Evolutionary conservation across 2,888 invertebrate species (phyloP).

Genomic region (Stenchaetothrips biformis): DNA sequence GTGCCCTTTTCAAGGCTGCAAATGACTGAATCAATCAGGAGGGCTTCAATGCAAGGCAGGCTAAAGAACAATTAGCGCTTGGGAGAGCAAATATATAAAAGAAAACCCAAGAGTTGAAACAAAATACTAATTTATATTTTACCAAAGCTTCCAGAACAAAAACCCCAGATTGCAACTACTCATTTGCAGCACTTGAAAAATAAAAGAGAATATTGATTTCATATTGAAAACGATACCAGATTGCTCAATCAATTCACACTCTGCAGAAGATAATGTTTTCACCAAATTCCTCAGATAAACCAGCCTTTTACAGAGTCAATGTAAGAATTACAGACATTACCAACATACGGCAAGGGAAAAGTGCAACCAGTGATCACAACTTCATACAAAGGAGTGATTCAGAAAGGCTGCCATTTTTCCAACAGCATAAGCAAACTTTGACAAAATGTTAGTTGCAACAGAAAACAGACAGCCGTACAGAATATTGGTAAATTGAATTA

Average conservation of each 20-base stretch:
- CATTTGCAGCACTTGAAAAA: slow-evolving; percentile 29
- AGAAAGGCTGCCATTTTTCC: neutral
- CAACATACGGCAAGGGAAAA: slow-evolving; percentile 21
- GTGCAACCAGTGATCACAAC: slow-evolving; percentile 36
- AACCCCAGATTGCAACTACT: slow-evolving; percentile 28
- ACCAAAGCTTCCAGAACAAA: slow-evolving; percentile 35
- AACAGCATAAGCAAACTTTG: slow-evolving; percentile 31
- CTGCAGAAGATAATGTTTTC: neutral
- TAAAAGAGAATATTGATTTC: slow-evolving; percentile 33
- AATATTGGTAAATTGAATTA: neutral
- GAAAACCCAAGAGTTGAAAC: slow-evolving; percentile 30
- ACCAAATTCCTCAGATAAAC: slow-evolving; percentile 9
- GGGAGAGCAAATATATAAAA: slow-evolving; percentile 27
- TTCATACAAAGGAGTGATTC: slow-evolving; percentile 5
- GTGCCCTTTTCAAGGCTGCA: slow-evolving; percentile 30
- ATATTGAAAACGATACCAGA: slow-evolving; percentile 32
- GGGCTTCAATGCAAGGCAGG: neutral
- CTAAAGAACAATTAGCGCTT: neutral
- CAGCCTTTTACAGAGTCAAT: neutral
- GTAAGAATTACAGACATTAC: neutral
- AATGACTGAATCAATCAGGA: slow-evolving; percentile 33
- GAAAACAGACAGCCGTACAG: slow-evolving; percentile 29
- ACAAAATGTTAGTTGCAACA: slow-evolving; percentile 31
- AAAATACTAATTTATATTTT: neutral
- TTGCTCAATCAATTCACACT: neutral